Base-by-base conservation (phyloP, 2,797 vertebrate genomes). In the Balearica regulorum region DNA sequence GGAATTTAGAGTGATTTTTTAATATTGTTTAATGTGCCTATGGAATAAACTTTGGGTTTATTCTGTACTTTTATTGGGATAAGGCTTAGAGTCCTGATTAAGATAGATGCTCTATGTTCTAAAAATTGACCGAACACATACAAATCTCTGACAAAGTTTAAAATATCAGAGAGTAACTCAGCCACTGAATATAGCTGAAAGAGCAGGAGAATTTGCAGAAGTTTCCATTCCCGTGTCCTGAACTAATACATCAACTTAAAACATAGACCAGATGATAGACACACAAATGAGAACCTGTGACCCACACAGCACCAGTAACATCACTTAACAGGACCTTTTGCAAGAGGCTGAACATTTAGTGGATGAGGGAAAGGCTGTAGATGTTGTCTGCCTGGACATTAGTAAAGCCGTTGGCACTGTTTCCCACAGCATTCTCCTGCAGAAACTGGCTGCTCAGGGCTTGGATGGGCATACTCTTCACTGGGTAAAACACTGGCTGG, bases 1-100 rank as follows among this genome's bases (percentile, higher is more conserved):
- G 33, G 53, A 94, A 87, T 85, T 93, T 55, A 41, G 46, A 78
- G 28, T 39, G 49, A 43, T 64, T 75, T 93, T 94, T 90, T 54
- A 66, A 83, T 90, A 68, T 61, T 77, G 7, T 53, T 84, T 94
- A 73, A 84, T 66, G 31, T 16, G 11, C 5, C 41, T 57, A 37
- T 78, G 71, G 37, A 87, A 94, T 64, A 78, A 39, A 61, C 17
- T 80, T 64, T 15, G 35, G 25, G 57, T 71, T 91, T 86, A 43
- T 61, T 92, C 51, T 62, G 25, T 49, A 35, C 28, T 91, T 91
- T 58, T 72, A 17, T 21, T 80, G 53, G 18, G n/a, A 51, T 51
- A 43, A 61, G 15, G 14, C 11, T 91, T 83, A 57, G 18, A 75
- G 14, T 4, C 14, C 22, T 85, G 49, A 66, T 73, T 84, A 83